Evolutionary conservation across 2,888 invertebrate species (phyloP).

Genomic region (Trachelus stipa): DNA sequence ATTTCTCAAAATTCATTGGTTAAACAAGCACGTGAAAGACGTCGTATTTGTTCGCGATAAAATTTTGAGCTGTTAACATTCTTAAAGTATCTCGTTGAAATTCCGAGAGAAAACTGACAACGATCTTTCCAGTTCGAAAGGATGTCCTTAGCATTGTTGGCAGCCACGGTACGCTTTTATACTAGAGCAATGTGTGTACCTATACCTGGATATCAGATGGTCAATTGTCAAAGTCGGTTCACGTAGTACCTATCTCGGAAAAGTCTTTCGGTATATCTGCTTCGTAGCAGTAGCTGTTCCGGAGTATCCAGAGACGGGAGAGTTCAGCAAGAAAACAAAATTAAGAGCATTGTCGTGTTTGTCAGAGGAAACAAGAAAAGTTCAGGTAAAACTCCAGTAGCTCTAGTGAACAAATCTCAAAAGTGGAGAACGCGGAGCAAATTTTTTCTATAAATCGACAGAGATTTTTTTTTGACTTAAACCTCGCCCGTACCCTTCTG

Average conservation of each 20-base stretch:
- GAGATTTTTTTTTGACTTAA: background rate
- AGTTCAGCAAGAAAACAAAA: slow-evolving; percentile 44
- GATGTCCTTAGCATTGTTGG: background rate
- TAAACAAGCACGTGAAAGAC: background rate
- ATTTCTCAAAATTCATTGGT: background rate
- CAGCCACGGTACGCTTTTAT: background rate
- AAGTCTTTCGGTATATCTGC: background rate
- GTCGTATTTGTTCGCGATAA: background rate
- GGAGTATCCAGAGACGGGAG: background rate
- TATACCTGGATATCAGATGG: background rate
- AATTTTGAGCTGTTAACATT: background rate
- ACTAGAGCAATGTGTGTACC: background rate
- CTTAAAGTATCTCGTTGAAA: background rate
- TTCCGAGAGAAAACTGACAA: background rate
- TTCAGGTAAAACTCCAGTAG: slow-evolving; percentile 19
- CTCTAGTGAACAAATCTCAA: background rate
- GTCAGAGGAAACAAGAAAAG: slow-evolving; percentile 58
- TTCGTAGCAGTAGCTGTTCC: background rate
- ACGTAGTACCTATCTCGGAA: background rate
- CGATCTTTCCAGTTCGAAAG: background rate
- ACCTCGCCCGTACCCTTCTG: background rate
- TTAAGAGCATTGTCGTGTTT: slow-evolving; percentile 64
- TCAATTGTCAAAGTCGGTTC: background rate
- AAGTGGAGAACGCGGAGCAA: background rate
- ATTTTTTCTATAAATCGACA: background rate